Conservation (phyloP, 2,113 vertebrate genomes). For the Rhombomys opimus region DNA sequence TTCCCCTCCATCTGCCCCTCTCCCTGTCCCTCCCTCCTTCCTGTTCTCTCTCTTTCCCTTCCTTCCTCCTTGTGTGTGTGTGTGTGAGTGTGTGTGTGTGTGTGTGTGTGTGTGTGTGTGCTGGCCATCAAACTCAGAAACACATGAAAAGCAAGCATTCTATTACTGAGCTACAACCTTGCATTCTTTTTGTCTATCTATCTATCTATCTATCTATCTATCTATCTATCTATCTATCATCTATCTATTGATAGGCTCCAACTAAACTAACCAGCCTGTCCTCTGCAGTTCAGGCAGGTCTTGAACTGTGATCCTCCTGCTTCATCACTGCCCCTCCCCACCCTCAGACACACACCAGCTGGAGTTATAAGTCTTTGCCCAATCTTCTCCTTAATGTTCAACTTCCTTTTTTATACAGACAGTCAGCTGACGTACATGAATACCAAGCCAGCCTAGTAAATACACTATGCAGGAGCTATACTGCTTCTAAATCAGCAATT, state of each 20-base stretch:
- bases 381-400: background rate
- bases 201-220: background rate
- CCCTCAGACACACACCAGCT: background rate
- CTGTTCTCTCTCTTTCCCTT: background rate
- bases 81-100: too few species aligned
- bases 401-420: conserved; percentile 22
- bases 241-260: background rate
- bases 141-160: background rate
- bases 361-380: background rate
- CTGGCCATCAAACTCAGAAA: background rate
- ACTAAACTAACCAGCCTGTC: background rate
- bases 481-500: background rate
- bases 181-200: background rate
- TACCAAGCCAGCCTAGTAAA: background rate
- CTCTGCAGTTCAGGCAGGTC: background rate
- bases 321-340: background rate
- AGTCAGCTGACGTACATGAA: background rate
- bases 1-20: background rate
- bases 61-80: too few species aligned
- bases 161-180: background rate
- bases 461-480: background rate
- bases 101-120: too few species aligned
- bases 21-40: background rate
- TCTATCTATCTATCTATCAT: background rate
- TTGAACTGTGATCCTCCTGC: background rate